These are phyloP conservation scores for Dendrolimus houi DNA, from an alignment of 2,888 invertebrate species.

Conservation along the genomic window DNA sequence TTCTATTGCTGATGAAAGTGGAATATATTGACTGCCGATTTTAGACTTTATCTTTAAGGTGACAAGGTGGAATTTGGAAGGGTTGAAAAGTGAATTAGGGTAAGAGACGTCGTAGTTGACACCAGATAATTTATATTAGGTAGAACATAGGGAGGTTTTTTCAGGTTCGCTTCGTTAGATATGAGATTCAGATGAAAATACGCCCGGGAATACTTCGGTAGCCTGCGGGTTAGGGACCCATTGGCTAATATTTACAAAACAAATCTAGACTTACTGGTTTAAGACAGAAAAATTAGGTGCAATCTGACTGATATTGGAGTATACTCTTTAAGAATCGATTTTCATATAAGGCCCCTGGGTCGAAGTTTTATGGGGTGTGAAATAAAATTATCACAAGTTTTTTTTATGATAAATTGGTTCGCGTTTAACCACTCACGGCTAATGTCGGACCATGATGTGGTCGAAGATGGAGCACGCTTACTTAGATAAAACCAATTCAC, in stretches of 20 bases:
- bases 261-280: no score
- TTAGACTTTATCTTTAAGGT: conserved; percentile 1
- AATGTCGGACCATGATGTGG: no score
- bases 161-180: conserved; percentile 25
- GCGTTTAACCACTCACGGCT: no score
- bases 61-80: conserved; percentile 15
- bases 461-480: no score
- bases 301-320: no score
- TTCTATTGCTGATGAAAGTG: background rate
- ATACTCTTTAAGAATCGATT: no score
- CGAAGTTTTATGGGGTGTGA: no score
- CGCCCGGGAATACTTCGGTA: conserved; percentile 16
- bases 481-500: no score
- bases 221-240: background rate
- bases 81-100: conserved; percentile 14
- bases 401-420: no score
- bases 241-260: background rate
- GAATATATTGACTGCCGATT: conserved; percentile 3
- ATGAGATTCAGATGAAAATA: conserved; percentile 28
- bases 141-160: conserved; percentile 14
- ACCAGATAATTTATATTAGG: conserved; percentile 50
- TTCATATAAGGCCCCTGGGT: no score
- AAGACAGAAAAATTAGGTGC: no score
- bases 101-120: conserved; percentile 37
- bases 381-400: no score